Evolutionary conservation across 2,888 invertebrate species (phyloP).

Genomic region (Polylopha cassiicola): DNA sequence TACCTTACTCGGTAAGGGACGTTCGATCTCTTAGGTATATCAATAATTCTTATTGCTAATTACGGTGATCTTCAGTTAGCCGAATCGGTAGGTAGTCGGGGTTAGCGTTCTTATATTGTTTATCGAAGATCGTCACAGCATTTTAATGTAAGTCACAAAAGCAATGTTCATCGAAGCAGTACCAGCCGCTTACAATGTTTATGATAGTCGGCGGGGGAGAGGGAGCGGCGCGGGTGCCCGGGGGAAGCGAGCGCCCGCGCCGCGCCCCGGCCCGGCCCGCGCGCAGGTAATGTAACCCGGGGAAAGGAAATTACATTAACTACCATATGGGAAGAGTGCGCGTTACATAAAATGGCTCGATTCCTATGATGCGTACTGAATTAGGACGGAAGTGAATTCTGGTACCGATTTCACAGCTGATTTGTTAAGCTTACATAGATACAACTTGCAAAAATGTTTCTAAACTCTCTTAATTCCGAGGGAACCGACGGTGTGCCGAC

Average conservation of each 20-base stretch:
- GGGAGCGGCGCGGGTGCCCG: constrained; percentile 19
- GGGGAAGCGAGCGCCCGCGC: constrained; percentile 28
- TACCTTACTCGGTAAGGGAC: constrained; percentile 78
- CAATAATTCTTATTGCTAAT: constrained; percentile 74
- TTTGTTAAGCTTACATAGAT: constrained; percentile 73
- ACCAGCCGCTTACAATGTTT: constrained; percentile 62
- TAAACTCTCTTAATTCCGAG: constrained; percentile 60
- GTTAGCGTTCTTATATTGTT: constrained; percentile 28
- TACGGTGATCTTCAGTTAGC: constrained; percentile 64
- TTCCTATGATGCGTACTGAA: constrained; percentile 76
- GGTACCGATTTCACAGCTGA: constrained; percentile 76
- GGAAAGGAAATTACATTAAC: constrained; percentile 71
- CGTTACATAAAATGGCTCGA: constrained; percentile 78
- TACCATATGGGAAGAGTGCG: constrained; percentile 65
- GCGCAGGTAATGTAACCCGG: constrained; percentile 62
- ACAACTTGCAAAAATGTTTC: constrained; percentile 68
- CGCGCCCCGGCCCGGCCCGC: constrained; percentile 25
- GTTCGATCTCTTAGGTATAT: constrained; percentile 76
- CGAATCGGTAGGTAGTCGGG: constrained; percentile 57
- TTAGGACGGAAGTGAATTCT: constrained; percentile 77
- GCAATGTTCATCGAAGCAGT: constrained; percentile 66
- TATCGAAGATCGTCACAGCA: constrained; percentile 21
- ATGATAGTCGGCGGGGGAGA: constrained; percentile 2
- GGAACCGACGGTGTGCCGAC: constrained; percentile 45
- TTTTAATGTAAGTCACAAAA: constrained; percentile 49